Evolutionary conservation across 2,797 vertebrate species (phyloP), one percentile per base, ranked within the genome.

Genomic region (Chelon auratus): DNA sequence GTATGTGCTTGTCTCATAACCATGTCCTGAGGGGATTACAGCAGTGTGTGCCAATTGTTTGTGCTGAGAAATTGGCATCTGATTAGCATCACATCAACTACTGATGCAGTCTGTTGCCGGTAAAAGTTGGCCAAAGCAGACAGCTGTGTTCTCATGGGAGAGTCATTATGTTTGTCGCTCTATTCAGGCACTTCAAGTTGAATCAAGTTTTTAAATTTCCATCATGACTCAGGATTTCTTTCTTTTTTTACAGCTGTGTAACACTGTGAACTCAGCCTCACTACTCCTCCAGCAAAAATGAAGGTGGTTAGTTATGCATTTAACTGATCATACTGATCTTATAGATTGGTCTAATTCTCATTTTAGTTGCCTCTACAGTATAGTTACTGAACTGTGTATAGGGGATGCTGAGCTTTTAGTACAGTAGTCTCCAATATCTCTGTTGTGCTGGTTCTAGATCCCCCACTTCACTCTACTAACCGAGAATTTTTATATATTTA

Each of bases 61-160:
- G 18, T 68, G 52, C 53, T 45, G 64, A 48, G 5, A 68, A 47
- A 70, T 45, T 50, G 45, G 55, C 50, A 48, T 70, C 62, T 72
- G 60, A 85, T 82, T 47, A 83, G 55, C 63, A 74, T 42, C 75
- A 53, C 55, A 47, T 42, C 62, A 84, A 86, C 72, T 42, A 48
- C 51, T 39, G 84, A 43, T 59, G 48, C 72, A 71, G 72, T 51
- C 12, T 33, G 5, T 71, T 82, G 75, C 70, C 14, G 12, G 72
- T 68, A 68, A 72, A 68, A 17, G 37, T 37, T 50, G 39, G 86
- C 82, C 78, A 75, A 80, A 72, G n/a, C 45, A 75, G 68, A 78
- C 90, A 89, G 88, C 89, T 90, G 90, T 56, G 73, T 75, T 90
- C 89, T 83, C 85, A 73, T 26, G 85, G 79, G 85, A 85, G 86